A percentile compares a stretch with the other conserved stretches of the same genome.
Evolutionary conservation across 2,888 invertebrate genomes (phyloP).

Genomic region (Chironomus riparius): DNA sequence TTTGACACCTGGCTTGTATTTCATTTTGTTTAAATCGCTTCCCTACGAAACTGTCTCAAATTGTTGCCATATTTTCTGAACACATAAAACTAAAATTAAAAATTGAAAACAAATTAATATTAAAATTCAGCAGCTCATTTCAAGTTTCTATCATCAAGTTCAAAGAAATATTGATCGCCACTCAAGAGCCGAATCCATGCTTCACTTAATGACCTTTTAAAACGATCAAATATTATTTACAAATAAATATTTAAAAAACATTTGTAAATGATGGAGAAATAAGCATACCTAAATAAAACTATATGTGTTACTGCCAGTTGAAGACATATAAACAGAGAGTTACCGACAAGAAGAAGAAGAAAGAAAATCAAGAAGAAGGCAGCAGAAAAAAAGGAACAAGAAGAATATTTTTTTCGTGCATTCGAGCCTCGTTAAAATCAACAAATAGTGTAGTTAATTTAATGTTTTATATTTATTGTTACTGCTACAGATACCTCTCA

Average conservation of each 20-base stretch:
- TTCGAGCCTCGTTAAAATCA: slow-evolving; percentile 21
- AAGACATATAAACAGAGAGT: slow-evolving; percentile 22
- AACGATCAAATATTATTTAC: background rate
- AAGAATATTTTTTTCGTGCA: slow-evolving; percentile 17
- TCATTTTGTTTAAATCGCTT: too few species aligned
- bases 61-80: too few species aligned
- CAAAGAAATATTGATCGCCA: slow-evolving; percentile 11
- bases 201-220: background rate
- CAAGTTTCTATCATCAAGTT: background rate
- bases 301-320: background rate
- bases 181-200: background rate
- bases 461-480: background rate
- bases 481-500: background rate
- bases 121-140: background rate
- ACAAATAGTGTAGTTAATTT: slow-evolving; percentile 13
- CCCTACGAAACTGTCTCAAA: too few species aligned
- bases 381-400: background rate
- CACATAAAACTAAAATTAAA: too few species aligned
- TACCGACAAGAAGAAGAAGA: background rate
- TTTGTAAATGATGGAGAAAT: background rate
- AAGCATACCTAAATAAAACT: background rate
- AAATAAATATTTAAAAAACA: background rate
- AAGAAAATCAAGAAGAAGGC: slow-evolving; percentile 9
- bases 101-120: too few species aligned
- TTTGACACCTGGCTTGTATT: too few species aligned